phyloP scores from a whole-genome alignment of 2,888 invertebrate species.

The Hydropsyche betteni region DNA sequence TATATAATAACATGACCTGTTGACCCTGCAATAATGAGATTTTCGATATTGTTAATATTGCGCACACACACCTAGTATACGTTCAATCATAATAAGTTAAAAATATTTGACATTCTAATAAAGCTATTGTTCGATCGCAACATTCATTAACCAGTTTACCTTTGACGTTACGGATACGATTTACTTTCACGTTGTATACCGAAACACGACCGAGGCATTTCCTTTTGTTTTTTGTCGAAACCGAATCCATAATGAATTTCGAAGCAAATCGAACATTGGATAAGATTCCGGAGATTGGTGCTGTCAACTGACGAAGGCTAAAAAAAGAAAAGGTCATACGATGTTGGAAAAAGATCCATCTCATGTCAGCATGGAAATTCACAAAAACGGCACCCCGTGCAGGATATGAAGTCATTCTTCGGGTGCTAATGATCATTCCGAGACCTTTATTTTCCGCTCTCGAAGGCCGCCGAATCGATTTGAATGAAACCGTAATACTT shows the following conservation, averaged over 20 bases:
- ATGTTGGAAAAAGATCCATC: slow-evolving; percentile 16
- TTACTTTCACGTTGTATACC: background rate
- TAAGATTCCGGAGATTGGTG: background rate
- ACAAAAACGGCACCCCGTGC: slow-evolving; percentile 4
- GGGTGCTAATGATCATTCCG: slow-evolving; percentile 26
- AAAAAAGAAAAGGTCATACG: slow-evolving; percentile 15
- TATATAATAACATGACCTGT: slow-evolving; percentile 23
- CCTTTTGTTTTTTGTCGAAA: too few relatives aligned
- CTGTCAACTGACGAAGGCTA: slow-evolving; percentile 24
- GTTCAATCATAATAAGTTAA: slow-evolving; percentile 7
- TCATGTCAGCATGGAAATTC: too few relatives aligned
- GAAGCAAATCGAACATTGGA: too few relatives aligned
- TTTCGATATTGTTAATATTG: slow-evolving; percentile 9
- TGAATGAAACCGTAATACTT: slow-evolving; percentile 14
- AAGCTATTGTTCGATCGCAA: slow-evolving; percentile 9
- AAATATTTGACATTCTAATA: slow-evolving; percentile 26
- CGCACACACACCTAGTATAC: background rate
- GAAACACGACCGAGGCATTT: too few relatives aligned
- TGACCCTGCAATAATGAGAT: slow-evolving; percentile 15
- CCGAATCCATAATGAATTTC: too few relatives aligned
- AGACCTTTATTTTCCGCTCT: slow-evolving; percentile 29
- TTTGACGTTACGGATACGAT: slow-evolving; percentile 22
- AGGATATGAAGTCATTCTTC: slow-evolving; percentile 28
- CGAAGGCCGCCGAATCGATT: slow-evolving; percentile 21
- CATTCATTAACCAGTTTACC: slow-evolving; percentile 5